phyloP scores from a whole-genome alignment of 2,888 invertebrate species.

The Drosophila longiperda region DNA sequence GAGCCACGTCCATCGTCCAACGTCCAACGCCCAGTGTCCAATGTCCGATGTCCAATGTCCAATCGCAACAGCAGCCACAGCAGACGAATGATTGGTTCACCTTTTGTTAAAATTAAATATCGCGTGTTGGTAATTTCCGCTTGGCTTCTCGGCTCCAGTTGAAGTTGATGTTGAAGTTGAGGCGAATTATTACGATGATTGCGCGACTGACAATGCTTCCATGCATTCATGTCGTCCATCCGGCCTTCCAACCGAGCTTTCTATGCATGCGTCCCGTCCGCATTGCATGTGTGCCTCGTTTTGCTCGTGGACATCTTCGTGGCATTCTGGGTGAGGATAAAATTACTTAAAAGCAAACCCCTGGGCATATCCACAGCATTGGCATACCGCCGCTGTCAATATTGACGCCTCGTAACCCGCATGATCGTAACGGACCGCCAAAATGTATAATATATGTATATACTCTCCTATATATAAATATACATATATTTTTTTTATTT shows the following conservation, averaged over 20 bases:
- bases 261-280: conserved; percentile 47
- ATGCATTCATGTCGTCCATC: conserved; percentile 75
- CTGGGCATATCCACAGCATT: conserved; percentile 72
- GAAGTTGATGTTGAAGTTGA: conserved; percentile 57
- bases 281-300: conserved; percentile 66
- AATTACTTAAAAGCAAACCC: conserved; percentile 72
- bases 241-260: conserved; percentile 53
- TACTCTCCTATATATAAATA: background rate
- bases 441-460: conserved; percentile 18
- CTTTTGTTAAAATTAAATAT: conserved; percentile 82
- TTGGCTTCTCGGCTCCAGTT: conserved; percentile 67
- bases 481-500: background rate
- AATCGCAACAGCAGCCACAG: conserved; percentile 33
- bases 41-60: conserved; percentile 4
- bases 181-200: conserved; percentile 79
- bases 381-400: conserved; percentile 76
- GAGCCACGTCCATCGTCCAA: conserved; percentile 8
- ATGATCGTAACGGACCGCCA: conserved; percentile 58
- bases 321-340: conserved; percentile 79
- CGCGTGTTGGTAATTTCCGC: conserved; percentile 83
- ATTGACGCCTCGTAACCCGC: conserved; percentile 73
- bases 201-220: conserved; percentile 79
- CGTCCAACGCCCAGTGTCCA: background rate
- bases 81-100: conserved; percentile 76
- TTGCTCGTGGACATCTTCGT: conserved; percentile 72